These are phyloP conservation scores for Spinus pinus DNA, from an alignment of 2,797 vertebrate genomes.

Conservation along the genomic window DNA sequence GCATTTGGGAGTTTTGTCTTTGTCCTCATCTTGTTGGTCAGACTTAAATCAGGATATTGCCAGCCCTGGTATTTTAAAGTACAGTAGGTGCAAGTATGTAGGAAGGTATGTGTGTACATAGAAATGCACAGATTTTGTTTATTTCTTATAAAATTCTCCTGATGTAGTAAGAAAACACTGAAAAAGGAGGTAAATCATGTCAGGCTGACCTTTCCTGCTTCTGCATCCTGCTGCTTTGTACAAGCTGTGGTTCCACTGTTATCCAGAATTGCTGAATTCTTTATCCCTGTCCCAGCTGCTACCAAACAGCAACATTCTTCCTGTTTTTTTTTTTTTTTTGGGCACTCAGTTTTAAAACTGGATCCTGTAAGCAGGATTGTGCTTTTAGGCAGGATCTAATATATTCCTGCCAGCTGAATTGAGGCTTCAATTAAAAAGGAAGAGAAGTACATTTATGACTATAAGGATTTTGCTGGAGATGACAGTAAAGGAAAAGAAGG, in stretches of 20 bases:
- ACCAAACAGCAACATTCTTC: neutral
- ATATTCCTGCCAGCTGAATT: neutral
- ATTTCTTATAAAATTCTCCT: neutral
- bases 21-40: neutral
- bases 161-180: neutral
- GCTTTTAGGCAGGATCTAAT: neutral
- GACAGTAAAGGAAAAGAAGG: conserved; percentile 8
- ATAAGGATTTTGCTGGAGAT: neutral
- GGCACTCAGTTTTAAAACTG: neutral
- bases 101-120: neutral
- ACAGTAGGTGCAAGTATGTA: neutral
- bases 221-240: neutral
- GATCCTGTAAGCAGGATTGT: neutral
- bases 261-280: neutral
- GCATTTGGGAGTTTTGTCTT: neutral
- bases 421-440: conserved; percentile 8
- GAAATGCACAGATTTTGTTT: neutral
- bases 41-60: neutral
- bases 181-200: neutral
- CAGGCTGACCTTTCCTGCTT: neutral
- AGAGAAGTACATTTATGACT: neutral
- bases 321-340: neutral
- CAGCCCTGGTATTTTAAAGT: neutral
- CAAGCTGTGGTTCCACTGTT: neutral
- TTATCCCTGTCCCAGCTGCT: neutral